Percentiles rank a stretch among this genome's conserved stretches.
phyloP scores from a whole-genome alignment of 1,140 invertebrate genomes.

The Daktulosphaira vitifoliae region DNA sequence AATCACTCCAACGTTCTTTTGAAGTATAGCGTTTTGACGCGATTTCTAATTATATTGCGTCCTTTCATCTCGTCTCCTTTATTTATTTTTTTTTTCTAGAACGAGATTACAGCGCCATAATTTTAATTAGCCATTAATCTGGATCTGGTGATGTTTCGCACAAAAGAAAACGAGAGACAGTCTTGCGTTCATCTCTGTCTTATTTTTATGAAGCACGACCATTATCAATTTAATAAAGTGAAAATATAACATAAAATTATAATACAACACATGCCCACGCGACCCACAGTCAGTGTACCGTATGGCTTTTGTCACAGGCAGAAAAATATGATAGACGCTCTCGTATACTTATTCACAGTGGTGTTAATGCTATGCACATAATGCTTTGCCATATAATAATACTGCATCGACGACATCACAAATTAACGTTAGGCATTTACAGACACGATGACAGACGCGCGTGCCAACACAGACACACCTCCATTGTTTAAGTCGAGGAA shows the following conservation, averaged over 20 bases:
- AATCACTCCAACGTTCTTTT: constrained; percentile 1
- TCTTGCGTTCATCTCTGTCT: background rate
- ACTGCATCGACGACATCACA: constrained; percentile 15
- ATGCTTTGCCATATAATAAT: too few species aligned
- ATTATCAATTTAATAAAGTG: constrained; percentile 19
- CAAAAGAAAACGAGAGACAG: constrained; percentile 5
- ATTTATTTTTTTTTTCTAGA: background rate
- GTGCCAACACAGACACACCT: background rate
- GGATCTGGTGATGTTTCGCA: constrained; percentile 25
- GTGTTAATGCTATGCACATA: too few species aligned
- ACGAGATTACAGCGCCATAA: background rate
- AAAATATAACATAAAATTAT: background rate
- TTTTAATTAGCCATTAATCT: constrained; percentile 33
- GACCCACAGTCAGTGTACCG: background rate
- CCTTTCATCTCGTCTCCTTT: constrained; percentile 15
- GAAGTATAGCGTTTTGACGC: constrained; percentile 23
- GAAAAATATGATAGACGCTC: background rate
- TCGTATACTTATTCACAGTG: background rate
- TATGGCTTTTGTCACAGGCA: constrained; percentile 7
- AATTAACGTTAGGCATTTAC: constrained; percentile 8
- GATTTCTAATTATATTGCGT: constrained; percentile 27
- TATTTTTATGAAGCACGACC: constrained; percentile 22
- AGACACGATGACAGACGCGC: constrained; percentile 18
- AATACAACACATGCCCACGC: too few species aligned
- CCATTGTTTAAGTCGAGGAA: background rate